phyloP scores from a whole-genome alignment of 2,797 vertebrate genomes.

The Cebuella pygmaea region DNA sequence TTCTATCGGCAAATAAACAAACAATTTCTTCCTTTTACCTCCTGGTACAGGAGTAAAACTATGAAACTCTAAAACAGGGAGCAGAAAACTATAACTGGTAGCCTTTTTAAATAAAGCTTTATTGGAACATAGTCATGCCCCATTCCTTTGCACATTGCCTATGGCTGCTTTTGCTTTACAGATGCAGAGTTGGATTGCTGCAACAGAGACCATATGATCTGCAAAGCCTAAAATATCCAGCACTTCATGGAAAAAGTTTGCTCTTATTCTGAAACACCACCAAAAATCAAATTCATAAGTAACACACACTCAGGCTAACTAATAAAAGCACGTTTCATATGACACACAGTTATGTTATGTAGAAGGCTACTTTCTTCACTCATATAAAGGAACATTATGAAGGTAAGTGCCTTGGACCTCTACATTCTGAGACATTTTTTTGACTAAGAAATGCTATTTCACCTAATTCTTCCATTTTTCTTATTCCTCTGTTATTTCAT shows the following conservation, averaged over 20 bases:
- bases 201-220: neutral
- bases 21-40: neutral
- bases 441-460: neutral
- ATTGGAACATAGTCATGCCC: neutral
- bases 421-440: slow-evolving; percentile 1
- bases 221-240: neutral
- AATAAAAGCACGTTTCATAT: neutral
- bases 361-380: neutral
- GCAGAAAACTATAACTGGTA: neutral
- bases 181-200: neutral
- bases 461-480: neutral
- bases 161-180: neutral
- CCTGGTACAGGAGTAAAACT: neutral
- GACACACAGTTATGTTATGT: neutral
- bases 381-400: neutral
- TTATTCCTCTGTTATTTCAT: neutral
- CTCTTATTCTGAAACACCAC: neutral
- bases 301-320: neutral
- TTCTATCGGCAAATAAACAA: neutral
- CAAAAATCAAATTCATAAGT: slow-evolving; percentile 7
- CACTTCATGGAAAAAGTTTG: neutral
- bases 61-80: neutral
- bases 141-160: neutral
- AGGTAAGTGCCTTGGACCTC: neutral
- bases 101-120: neutral